Percentiles rank a stretch among this genome's conserved stretches.
Conservation (phyloP, 2,888 invertebrate genomes). For the Liodrosophila aerea region DNA sequence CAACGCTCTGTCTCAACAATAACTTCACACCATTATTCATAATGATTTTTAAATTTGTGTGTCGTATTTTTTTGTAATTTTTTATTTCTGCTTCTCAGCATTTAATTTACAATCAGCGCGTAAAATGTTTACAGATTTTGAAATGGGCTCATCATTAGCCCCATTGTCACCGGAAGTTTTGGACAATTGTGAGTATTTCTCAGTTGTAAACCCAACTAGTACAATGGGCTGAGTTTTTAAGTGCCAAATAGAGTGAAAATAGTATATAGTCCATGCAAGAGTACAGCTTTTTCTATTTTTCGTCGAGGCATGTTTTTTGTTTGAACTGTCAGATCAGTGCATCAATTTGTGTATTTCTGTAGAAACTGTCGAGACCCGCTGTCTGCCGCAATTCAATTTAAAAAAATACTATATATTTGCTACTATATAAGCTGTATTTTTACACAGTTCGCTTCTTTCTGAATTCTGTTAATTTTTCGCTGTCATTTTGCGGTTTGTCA, state of each 20-base stretch:
- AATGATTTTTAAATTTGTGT: slow-evolving; percentile 47
- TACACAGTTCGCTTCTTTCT: too few relatives aligned
- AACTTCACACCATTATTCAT: slow-evolving; percentile 48
- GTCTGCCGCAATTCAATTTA: not conserved
- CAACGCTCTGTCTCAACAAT: too few relatives aligned
- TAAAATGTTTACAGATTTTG: slow-evolving; percentile 6
- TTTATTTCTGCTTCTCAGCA: slow-evolving; percentile 20
- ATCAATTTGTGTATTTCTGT: too few relatives aligned
- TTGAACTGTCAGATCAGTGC: too few relatives aligned
- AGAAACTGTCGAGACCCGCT: not conserved
- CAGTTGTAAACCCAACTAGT: not conserved
- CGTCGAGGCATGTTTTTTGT: too few relatives aligned
- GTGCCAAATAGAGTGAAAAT: too few relatives aligned
- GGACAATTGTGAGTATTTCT: slow-evolving; percentile 34
- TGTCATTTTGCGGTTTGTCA: too few relatives aligned
- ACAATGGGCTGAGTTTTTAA: not conserved
- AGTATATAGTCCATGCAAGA: too few relatives aligned
- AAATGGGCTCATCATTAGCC: slow-evolving; percentile 28
- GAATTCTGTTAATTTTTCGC: too few relatives aligned
- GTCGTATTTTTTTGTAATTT: too few relatives aligned
- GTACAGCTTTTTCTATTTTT: too few relatives aligned
- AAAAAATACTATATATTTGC: not conserved
- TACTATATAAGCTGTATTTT: too few relatives aligned
- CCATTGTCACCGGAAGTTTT: slow-evolving; percentile 42
- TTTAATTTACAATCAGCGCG: slow-evolving; percentile 50